Percentiles rank a stretch among this genome's conserved stretches.
Conservation (phyloP, 1,140 invertebrate genomes). For the Drosophila pachea region DNA sequence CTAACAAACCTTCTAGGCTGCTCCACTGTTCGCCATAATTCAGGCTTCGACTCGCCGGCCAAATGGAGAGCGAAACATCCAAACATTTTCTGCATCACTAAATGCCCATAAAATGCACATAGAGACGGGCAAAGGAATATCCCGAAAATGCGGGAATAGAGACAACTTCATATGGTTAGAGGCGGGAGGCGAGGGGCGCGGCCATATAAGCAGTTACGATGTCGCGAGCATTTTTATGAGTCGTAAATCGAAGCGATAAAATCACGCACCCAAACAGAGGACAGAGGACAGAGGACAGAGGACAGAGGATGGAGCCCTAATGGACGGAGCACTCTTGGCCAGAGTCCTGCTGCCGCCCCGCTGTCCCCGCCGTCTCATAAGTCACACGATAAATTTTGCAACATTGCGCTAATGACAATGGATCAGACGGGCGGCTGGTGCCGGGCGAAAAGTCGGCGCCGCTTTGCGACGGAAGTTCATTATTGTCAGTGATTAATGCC, state of each 20-base stretch:
- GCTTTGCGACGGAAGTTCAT: constrained; percentile 74
- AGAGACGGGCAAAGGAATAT: constrained; percentile 50
- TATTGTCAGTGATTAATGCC: constrained; percentile 78
- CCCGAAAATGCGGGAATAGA: constrained; percentile 25
- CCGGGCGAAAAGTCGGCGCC: constrained; percentile 29
- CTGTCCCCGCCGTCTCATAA: constrained; percentile 56
- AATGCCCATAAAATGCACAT: constrained; percentile 58
- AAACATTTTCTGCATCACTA: constrained; percentile 73
- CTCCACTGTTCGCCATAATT: too few relatives aligned
- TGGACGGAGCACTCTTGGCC: constrained; percentile 3
- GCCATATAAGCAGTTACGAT: constrained; percentile 4
- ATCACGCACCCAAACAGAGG: constrained; percentile 66
- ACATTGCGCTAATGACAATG: constrained; percentile 70
- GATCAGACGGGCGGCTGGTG: neutral
- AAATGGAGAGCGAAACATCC: constrained; percentile 29
- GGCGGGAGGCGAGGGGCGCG: neutral
- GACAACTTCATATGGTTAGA: constrained; percentile 15
- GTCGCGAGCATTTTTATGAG: constrained; percentile 73
- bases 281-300: constrained; percentile 47
- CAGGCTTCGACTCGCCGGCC: constrained; percentile 2
- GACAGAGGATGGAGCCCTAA: constrained; percentile 5
- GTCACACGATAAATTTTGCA: constrained; percentile 76
- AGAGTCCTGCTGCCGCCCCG: constrained; percentile 11
- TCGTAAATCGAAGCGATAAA: constrained; percentile 78
- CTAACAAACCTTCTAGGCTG: neutral